Evolutionary conservation across 2,888 invertebrate genomes (phyloP).

Genomic region (Heliconius aoede): DNA sequence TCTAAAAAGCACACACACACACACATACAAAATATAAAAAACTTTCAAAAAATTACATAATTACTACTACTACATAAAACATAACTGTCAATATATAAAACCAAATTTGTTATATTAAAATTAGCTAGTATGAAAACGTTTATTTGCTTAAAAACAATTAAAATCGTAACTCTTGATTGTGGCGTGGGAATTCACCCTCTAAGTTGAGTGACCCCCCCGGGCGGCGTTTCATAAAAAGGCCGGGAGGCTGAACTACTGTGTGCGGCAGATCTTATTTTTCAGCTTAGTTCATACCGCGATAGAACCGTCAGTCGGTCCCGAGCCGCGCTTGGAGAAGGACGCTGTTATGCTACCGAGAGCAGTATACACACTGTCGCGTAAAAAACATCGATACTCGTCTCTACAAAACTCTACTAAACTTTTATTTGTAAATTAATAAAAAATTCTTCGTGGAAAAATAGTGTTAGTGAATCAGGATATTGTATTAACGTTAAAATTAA

Average conservation of each 20-base stretch:
- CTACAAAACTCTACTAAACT: conserved; percentile 49
- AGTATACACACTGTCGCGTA: conserved; percentile 61
- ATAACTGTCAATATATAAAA: not conserved
- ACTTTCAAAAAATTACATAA: too few species aligned
- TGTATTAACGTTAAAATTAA: not conserved
- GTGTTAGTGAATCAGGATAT: conserved; percentile 26
- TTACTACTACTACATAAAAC: too few species aligned
- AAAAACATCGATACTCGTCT: conserved; percentile 70
- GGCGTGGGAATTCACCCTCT: conserved; percentile 54
- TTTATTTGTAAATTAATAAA: conserved; percentile 28
- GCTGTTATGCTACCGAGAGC: conserved; percentile 48
- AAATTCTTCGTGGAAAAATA: conserved; percentile 29
- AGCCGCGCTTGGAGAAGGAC: conserved; percentile 56
- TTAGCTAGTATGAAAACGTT: not conserved
- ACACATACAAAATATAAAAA: too few species aligned
- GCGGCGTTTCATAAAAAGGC: conserved; percentile 68
- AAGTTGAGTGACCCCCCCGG: conserved; percentile 71
- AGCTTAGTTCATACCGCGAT: conserved; percentile 51
- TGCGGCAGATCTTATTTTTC: conserved; percentile 69
- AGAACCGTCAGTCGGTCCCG: conserved; percentile 66
- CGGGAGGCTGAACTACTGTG: conserved; percentile 59
- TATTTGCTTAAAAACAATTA: conserved; percentile 18
- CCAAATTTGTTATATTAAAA: not conserved
- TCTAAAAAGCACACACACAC: too few species aligned
- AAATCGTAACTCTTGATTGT: conserved; percentile 42